phyloP scores from a whole-genome alignment of 2,797 vertebrate species.

The Simalia tracyae region DNA sequence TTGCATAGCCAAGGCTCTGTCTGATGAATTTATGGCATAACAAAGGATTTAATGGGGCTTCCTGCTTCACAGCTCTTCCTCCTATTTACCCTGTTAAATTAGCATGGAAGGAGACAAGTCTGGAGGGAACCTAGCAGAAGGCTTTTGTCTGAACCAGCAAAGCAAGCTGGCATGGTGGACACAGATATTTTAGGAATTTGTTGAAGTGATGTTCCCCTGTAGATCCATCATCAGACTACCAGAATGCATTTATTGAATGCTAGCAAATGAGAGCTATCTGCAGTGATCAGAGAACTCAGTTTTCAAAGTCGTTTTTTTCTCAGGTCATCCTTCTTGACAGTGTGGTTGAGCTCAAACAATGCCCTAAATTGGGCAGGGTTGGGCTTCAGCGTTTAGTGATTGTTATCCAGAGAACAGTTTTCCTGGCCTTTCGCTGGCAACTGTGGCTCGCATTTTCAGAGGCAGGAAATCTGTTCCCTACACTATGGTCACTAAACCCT shows the following conservation, averaged over 20 bases:
- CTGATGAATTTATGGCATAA: not conserved
- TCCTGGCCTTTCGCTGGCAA: not conserved
- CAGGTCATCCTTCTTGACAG: not conserved
- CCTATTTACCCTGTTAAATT: not conserved
- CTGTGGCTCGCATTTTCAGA: not conserved
- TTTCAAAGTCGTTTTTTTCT: not conserved
- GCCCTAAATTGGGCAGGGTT: not conserved
- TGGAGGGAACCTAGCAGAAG: not conserved
- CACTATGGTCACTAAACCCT: not conserved
- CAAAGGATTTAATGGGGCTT: not conserved
- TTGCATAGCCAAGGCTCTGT: not conserved
- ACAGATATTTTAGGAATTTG: not conserved
- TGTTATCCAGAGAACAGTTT: not conserved
- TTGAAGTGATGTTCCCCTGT: not conserved
- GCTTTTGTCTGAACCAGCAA: not conserved
- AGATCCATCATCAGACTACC: not conserved
- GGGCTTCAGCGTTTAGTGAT: not conserved
- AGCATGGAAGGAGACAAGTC: not conserved
- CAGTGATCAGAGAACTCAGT: not conserved
- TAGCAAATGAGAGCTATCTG: not conserved
- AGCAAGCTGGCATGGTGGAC: not conserved
- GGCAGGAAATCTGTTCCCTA: not conserved
- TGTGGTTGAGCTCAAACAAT: not conserved
- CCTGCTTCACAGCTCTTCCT: not conserved
- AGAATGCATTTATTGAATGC: not conserved